These are phyloP conservation scores for Xenopus petersii DNA, from an alignment of 2,797 vertebrate species.

Conservation along the genomic window DNA sequence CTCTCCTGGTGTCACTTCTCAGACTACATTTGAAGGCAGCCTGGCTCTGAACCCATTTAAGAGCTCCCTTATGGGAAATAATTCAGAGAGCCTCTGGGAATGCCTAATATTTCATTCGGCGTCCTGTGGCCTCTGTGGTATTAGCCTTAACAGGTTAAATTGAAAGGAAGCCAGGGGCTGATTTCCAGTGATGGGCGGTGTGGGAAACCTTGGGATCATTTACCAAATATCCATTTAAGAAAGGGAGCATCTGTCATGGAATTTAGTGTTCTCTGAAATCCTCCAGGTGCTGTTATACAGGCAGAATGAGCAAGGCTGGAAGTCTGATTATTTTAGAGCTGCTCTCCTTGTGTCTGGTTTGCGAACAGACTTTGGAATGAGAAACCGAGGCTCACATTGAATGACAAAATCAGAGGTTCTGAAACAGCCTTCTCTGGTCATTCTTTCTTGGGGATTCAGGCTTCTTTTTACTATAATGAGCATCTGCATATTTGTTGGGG, in stretches of 20 bases:
- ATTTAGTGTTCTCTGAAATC: slow-evolving; percentile 37
- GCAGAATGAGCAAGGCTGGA: slow-evolving; percentile 26
- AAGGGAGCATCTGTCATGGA: slow-evolving; percentile 44
- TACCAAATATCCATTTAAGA: slow-evolving; percentile 50
- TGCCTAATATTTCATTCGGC: slow-evolving; percentile 44
- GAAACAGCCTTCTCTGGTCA: background rate
- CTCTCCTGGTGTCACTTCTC: slow-evolving; percentile 43
- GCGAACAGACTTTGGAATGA: slow-evolving; percentile 42
- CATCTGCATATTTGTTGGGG: too few species aligned
- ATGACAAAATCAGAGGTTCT: slow-evolving; percentile 6
- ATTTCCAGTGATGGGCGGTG: slow-evolving; percentile 40
- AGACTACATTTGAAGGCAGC: slow-evolving; percentile 48
- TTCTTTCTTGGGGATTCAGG: background rate
- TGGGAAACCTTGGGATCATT: slow-evolving; percentile 45
- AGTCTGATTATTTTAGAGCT: slow-evolving; percentile 37
- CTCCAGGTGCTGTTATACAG: slow-evolving; percentile 36
- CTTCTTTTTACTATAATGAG: background rate
- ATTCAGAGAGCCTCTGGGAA: slow-evolving; percentile 39
- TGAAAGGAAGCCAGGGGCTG: slow-evolving; percentile 26
- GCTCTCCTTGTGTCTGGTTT: slow-evolving; percentile 40
- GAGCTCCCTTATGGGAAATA: slow-evolving; percentile 47
- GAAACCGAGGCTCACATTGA: slow-evolving; percentile 1
- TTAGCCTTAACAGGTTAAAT: slow-evolving; percentile 39
- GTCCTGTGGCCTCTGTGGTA: slow-evolving; percentile 22
- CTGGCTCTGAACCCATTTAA: slow-evolving; percentile 47